phyloP scores from a whole-genome alignment of 1,140 invertebrate genomes.

The Papilio xuthus region DNA sequence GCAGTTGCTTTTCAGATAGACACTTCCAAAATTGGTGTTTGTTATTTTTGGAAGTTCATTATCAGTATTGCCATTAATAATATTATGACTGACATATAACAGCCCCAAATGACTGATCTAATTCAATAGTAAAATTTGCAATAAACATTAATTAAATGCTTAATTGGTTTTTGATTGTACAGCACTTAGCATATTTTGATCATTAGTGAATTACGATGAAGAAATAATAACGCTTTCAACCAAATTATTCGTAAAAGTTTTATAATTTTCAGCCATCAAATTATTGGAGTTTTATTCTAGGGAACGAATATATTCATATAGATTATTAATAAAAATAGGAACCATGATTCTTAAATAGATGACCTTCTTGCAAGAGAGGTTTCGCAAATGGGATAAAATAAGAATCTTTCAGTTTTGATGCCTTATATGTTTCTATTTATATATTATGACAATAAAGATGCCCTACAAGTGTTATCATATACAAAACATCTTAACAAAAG shows the following conservation, averaged over 20 bases:
- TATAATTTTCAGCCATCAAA: neutral
- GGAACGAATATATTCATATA: too few relatives aligned
- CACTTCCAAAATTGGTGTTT: too few relatives aligned
- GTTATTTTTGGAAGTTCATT: too few relatives aligned
- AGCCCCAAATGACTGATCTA: too few relatives aligned
- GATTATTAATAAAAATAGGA: neutral
- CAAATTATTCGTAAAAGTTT: neutral
- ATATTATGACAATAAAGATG: neutral
- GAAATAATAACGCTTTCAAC: neutral
- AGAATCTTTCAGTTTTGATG: neutral
- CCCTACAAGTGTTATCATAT: conserved; percentile 2
- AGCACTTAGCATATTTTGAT: neutral
- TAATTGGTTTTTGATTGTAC: conserved; percentile 5
- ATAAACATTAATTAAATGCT: neutral
- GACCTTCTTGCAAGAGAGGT: neutral
- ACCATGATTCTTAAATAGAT: neutral
- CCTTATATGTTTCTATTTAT: neutral
- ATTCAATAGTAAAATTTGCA: neutral
- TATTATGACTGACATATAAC: too few relatives aligned
- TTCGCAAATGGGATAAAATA: conserved; percentile 3
- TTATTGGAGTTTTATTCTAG: neutral
- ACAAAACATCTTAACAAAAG: too few relatives aligned
- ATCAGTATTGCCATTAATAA: too few relatives aligned
- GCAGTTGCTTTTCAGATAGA: too few relatives aligned
- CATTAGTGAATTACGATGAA: neutral